Evolutionary conservation across 2,113 vertebrate genomes (phyloP), one percentile per base, ranked within the genome.

Genomic region (Typhlomys cinereus): DNA sequence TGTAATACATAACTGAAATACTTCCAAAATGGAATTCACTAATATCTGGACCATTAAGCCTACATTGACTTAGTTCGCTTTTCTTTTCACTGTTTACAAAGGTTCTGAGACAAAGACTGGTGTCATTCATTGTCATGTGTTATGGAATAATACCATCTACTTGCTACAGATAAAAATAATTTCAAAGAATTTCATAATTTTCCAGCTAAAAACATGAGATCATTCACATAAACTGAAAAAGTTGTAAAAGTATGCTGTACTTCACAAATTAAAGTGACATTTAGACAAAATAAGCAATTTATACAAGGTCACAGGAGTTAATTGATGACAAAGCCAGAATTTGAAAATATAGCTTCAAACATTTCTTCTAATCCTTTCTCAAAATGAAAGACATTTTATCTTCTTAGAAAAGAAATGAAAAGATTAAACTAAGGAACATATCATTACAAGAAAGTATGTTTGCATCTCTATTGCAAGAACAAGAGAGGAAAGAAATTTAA

Each of bases 251-350:
- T 44, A 11, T 36, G 10, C 66, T 54, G 41, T 64, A 71, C 52
- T 75, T 93, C 73, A 59, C 23, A 73, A 75, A 86, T 21, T 81
- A 84, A 74, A 52, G 4, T 64, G 52, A 80, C 14, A 76, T 13
- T 95, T 41, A 89, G 39, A 92, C 10, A 91, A 71, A 27, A 59
- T 73, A n/a, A 44, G 17, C 48, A 41, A 61, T 61, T 78, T 73
- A 13, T 34, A 48, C 1, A 79, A 91, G 18, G 4, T 44, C 39
- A 66, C 21, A 80, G 5, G 31, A 94, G 84, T 46, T 73, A 86
- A 84, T 27, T 91, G 11, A 18, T 52, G 11, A 87, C 59, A 3
- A 59, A 91, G 11, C 75, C 21, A 80, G 66, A 70, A 74, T 69
- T 41, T 74, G 20, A 89, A 89, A 79, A 62, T 48, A 14, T 41